Evolutionary conservation across 2,113 vertebrate genomes (phyloP).

Genomic region (Copsychus sechellarum): DNA sequence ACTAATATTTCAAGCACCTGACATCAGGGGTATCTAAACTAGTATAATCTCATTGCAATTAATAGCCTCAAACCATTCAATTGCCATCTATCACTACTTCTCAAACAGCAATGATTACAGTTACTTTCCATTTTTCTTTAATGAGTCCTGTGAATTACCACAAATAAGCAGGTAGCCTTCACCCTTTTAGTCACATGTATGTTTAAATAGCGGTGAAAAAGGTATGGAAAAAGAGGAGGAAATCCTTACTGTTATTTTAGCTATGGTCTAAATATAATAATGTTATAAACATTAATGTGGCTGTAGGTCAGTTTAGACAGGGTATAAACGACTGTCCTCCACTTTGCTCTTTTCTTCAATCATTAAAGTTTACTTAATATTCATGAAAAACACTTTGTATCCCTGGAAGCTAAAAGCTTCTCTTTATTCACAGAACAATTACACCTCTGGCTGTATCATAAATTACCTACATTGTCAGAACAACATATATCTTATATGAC

Average conservation of each 20-base stretch:
- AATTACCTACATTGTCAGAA: constrained; percentile 13
- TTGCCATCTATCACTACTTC: background rate
- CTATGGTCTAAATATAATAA: background rate
- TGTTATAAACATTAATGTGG: background rate
- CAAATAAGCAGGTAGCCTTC: background rate
- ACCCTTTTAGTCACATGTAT: background rate
- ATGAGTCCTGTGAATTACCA: background rate
- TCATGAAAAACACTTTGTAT: constrained; percentile 24
- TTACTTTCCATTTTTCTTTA: background rate
- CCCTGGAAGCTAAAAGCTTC: background rate
- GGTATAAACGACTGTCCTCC: background rate
- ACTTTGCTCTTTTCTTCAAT: constrained; percentile 12
- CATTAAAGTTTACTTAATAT: constrained; percentile 56
- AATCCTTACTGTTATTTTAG: background rate
- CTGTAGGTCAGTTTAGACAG: constrained; percentile 7
- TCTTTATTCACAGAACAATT: constrained; percentile 40
- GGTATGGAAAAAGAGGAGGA: background rate
- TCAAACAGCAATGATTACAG: background rate
- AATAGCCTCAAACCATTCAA: constrained; percentile 34
- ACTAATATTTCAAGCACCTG: constrained; percentile 42
- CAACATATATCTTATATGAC: background rate
- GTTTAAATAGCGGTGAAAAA: background rate
- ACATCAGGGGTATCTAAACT: constrained; percentile 5
- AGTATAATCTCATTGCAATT: constrained; percentile 8
- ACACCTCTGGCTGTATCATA: constrained; percentile 11